Conservation (phyloP, 2,113 vertebrate species). For the Peucedramus taeniatus region DNA sequence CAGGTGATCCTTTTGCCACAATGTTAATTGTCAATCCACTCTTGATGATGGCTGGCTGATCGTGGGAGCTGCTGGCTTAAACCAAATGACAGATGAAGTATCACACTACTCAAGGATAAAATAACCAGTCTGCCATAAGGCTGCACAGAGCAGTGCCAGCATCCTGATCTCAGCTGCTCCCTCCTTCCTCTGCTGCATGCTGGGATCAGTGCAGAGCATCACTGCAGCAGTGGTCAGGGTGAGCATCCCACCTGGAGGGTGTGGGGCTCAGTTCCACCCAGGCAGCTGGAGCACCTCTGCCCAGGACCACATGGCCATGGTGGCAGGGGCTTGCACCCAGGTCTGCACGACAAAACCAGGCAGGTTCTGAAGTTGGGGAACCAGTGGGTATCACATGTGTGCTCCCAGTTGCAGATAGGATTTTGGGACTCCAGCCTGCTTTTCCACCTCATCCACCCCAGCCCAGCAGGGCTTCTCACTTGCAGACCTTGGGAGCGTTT, state of each 20-base stretch:
- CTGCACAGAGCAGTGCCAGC: neutral
- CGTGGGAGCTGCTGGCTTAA: neutral
- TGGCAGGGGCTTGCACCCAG: neutral
- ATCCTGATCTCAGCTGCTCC: neutral
- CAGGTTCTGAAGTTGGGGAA: neutral
- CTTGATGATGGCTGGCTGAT: neutral
- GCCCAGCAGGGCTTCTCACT: neutral
- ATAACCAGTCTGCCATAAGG: neutral
- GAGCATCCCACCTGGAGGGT: neutral
- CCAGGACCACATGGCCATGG: fast-evolving
- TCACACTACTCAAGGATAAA: neutral
- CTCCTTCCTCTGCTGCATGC: neutral
- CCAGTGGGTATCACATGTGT: fast-evolving
- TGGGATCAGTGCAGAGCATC: neutral
- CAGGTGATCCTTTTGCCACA: neutral
- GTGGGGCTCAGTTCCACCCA: neutral
- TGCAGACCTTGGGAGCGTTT: neutral
- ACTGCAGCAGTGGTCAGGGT: neutral
- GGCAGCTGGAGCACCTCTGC: fast-evolving
- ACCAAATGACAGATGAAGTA: neutral
- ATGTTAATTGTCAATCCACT: neutral
- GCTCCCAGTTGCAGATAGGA: neutral
- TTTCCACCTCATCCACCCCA: neutral
- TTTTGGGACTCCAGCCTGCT: neutral
- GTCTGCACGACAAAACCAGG: neutral